A percentile compares a stretch with the other conserved stretches of the same genome.
Conservation (phyloP, 2,888 invertebrate species). For the Trichopoda pennipes region DNA sequence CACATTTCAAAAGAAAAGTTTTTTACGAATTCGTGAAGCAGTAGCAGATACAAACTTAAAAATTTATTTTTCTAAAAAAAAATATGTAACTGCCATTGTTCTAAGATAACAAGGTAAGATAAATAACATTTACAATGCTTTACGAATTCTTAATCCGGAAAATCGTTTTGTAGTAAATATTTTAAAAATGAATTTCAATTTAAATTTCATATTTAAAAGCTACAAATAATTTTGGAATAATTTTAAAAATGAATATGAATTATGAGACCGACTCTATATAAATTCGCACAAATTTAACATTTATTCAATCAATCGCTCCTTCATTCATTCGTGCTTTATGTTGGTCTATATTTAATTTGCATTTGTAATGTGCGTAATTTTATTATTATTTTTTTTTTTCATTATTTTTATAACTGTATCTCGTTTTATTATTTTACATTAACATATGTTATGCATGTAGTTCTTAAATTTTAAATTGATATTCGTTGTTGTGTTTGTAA, state of each 20-base stretch:
- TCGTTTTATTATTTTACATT: slow-evolving; percentile 11
- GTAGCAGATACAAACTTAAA: too few species aligned
- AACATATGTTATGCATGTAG: not conserved
- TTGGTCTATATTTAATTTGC: slow-evolving; percentile 47
- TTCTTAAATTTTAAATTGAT: slow-evolving; percentile 20
- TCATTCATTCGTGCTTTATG: slow-evolving; percentile 27
- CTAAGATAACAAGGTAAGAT: too few species aligned
- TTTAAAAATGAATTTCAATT: too few species aligned
- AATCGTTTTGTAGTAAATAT: too few species aligned
- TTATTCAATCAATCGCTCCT: slow-evolving; percentile 41
- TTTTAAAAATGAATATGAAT: slow-evolving; percentile 19
- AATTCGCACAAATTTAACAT: slow-evolving; percentile 13
- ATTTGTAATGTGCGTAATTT: slow-evolving; percentile 57
- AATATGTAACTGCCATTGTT: too few species aligned
- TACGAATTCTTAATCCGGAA: too few species aligned
- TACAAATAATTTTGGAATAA: not conserved
- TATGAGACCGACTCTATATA: slow-evolving; percentile 18
- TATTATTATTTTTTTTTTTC: slow-evolving; percentile 46
- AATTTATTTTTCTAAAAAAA: too few species aligned
- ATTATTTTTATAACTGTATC: slow-evolving; percentile 23
- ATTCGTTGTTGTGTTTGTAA: slow-evolving; percentile 19
- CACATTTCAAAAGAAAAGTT: too few species aligned
- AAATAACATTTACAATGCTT: too few species aligned
- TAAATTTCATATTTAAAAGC: too few species aligned
- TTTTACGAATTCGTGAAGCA: too few species aligned